Base-by-base conservation (phyloP, 2,888 invertebrate species). In the Parelbella ahira region DNA sequence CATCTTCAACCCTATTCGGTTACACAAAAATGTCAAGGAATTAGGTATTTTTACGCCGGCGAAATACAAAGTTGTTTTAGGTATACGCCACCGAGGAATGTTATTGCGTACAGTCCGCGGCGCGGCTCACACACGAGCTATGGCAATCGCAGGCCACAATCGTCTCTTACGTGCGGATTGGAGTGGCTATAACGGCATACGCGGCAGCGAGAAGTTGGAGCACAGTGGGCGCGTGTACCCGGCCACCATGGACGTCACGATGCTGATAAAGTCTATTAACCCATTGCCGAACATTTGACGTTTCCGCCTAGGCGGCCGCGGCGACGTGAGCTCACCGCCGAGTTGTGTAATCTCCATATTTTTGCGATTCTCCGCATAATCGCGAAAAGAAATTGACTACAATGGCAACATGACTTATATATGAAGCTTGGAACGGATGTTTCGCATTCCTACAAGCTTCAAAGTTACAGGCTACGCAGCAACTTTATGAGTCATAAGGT, bases 201-300 rank as follows among this genome's bases (percentile, higher is more conserved):
- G 36, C 37, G 37, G 12, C n/a, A 30, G 42, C 20, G 27, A 37
- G 21, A 28, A 25, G 10, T 11, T 20, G 42, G 38, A 21, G 39
- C 39, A 45, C 34, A 23, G 18, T 37, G 33, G 41, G 23, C 29
- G 39, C 51, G 56, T 57, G 57, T 68, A 73, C 69, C 69, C 74
- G 70, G 71, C 66, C 69, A 69, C 64, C 73, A 74, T 72, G 68
- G 73, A 66, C 60, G 62, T 56, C 63, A 58, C 73, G 77, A 76
- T 77, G 70, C 60, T 71, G 76, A 79, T 79, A 78, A 71, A 60
- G 62, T 25, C 24, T 76, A 68, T 61, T 71, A 76, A 73, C 76
- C 72, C 75, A 76, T 76, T 75, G 78, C 78, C 78, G 73, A 73
- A 70, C 60, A 57, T 59, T 56, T 50, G 58, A 56, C 57, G 71